Percentiles rank a stretch among this genome's conserved stretches.
Conservation (phyloP, 2,113 vertebrate genomes). For the Tauraco erythrolophus region DNA sequence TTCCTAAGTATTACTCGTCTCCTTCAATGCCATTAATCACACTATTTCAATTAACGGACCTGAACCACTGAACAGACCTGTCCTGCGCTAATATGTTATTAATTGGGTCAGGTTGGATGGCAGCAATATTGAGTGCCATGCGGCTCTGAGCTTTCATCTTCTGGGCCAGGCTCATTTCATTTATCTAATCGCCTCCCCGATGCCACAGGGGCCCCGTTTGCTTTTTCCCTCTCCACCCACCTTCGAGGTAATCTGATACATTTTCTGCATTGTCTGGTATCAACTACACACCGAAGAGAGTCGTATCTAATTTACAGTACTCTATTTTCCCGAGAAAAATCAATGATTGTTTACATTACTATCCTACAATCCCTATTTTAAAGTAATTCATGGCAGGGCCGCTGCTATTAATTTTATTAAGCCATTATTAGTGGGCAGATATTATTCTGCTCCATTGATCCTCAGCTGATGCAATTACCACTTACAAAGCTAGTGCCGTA, state of each 20-base stretch:
- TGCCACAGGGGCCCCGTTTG: neutral
- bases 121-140: neutral
- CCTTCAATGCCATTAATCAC: conserved; percentile 46
- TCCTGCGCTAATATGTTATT: conserved; percentile 47
- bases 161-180: neutral
- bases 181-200: neutral
- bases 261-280: neutral
- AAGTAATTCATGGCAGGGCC: conserved; percentile 63
- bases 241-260: neutral
- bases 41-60: conserved; percentile 45
- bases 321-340: conserved; percentile 57
- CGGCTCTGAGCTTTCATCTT: conserved; percentile 5
- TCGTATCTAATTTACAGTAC: conserved; percentile 30
- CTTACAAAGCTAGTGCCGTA: neutral
- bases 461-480: conserved; percentile 63
- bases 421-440: conserved; percentile 56
- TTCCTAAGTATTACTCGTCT: neutral
- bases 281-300: neutral
- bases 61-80: conserved; percentile 24
- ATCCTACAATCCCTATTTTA: conserved; percentile 59
- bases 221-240: neutral
- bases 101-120: conserved; percentile 45
- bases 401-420: conserved; percentile 68
- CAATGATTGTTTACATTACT: conserved; percentile 71
- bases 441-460: conserved; percentile 73